Conservation (phyloP, 1,140 invertebrate genomes). For the Neotoxoptera formosana region DNA sequence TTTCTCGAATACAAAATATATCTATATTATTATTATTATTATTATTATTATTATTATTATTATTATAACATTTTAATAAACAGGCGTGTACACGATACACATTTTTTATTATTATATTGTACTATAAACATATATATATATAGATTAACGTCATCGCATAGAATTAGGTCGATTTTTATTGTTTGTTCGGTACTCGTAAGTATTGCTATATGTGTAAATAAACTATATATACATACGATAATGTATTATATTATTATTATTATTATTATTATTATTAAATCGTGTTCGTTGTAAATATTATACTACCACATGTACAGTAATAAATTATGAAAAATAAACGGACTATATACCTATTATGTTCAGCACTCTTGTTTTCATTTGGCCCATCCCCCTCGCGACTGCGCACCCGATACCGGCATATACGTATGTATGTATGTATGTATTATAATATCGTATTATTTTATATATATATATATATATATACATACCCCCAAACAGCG, state of each 20-base stretch:
- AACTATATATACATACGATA: not conserved
- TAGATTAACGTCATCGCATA: not conserved
- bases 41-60: no score
- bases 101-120: not conserved
- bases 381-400: not conserved
- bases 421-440: no score
- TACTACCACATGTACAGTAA: constrained; percentile 35
- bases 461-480: not conserved
- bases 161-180: constrained; percentile 5
- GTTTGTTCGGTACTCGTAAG: not conserved
- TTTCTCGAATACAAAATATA: not conserved
- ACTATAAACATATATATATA: not conserved
- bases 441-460: constrained; percentile 20
- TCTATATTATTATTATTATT: no score
- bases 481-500: not conserved
- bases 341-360: constrained; percentile 27
- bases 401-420: not conserved
- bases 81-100: not conserved
- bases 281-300: constrained; percentile 24
- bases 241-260: not conserved
- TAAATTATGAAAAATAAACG: constrained; percentile 42
- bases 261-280: constrained; percentile 16
- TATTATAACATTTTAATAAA: not conserved
- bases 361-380: constrained; percentile 30
- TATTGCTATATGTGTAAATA: constrained; percentile 42